A percentile compares a stretch with the other conserved stretches of the same genome.
These are phyloP conservation scores for Agraylea sexmaculata DNA, from an alignment of 1,140 invertebrate species.

Conservation along the genomic window DNA sequence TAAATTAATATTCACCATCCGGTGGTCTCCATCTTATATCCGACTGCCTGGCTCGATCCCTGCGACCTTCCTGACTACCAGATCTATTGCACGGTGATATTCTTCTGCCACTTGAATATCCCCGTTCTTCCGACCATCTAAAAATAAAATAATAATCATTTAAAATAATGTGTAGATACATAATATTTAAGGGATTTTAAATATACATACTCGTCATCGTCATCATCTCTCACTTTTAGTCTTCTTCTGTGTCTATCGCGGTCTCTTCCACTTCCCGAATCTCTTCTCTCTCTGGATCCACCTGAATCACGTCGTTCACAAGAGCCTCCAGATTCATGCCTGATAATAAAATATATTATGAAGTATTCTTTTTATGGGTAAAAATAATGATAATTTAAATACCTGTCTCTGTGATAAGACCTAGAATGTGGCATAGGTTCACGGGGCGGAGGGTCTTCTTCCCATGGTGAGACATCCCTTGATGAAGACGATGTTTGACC, in stretches of 20 bases:
- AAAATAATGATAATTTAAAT: not conserved
- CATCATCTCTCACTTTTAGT: slow-evolving; percentile 32
- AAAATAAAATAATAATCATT: slow-evolving; percentile 6
- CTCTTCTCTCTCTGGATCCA: slow-evolving; percentile 34
- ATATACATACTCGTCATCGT: slow-evolving; percentile 36
- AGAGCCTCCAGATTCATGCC: slow-evolving; percentile 38
- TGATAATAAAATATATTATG: slow-evolving; percentile 15
- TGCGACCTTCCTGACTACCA: slow-evolving; percentile 13
- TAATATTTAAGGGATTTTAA: slow-evolving; percentile 2
- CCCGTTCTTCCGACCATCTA: slow-evolving; percentile 19
- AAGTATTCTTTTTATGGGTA: not conserved
- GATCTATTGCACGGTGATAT: slow-evolving; percentile 13
- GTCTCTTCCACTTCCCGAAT: slow-evolving; percentile 34
- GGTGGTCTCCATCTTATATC: slow-evolving; percentile 18
- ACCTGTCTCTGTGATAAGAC: slow-evolving; percentile 21
- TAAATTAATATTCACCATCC: slow-evolving; percentile 13
- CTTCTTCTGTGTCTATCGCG: slow-evolving; percentile 31
- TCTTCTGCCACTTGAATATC: slow-evolving; percentile 12
- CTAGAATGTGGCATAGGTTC: slow-evolving; percentile 15
- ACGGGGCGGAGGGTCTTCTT: slow-evolving; percentile 43
- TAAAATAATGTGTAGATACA: not conserved
- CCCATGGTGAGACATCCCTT: slow-evolving; percentile 58
- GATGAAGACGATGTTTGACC: slow-evolving; percentile 54
- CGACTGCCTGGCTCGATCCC: slow-evolving; percentile 17
- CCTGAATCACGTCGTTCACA: slow-evolving; percentile 38